phyloP scores from a whole-genome alignment of 92 coral and sea anemone genomes.

The Ricordea florida region DNA sequence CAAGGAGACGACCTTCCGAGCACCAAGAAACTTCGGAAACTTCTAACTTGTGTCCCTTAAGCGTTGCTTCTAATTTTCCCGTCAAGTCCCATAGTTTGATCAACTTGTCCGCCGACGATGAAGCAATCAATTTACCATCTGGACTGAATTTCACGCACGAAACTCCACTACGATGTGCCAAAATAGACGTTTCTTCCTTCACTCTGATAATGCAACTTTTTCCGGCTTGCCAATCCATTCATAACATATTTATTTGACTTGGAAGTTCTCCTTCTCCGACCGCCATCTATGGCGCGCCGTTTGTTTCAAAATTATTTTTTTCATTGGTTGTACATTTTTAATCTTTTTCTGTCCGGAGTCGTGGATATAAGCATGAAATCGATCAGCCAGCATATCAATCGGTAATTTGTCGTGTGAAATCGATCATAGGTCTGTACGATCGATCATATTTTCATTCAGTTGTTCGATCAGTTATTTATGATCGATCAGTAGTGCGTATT shows the following conservation, averaged over 20 bases:
- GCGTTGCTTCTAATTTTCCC: slow-evolving; percentile 40
- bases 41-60: slow-evolving; percentile 61
- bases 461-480: no score
- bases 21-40: slow-evolving; percentile 70
- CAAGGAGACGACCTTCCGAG: slow-evolving; percentile 44
- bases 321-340: no score
- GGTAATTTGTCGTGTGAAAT: no score
- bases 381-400: no score
- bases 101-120: slow-evolving; percentile 74
- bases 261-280: no score
- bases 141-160: slow-evolving; percentile 70
- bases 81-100: slow-evolving; percentile 56
- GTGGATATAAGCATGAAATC: no score
- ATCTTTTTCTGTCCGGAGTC: no score
- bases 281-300: slow-evolving; percentile 58
- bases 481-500: no score
- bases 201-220: background rate
- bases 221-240: background rate
- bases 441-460: no score
- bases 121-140: slow-evolving; percentile 48
- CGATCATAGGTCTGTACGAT: no score
- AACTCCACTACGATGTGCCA: slow-evolving; percentile 60
- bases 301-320: slow-evolving; percentile 36
- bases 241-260: no score
- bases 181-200: background rate